A percentile compares a stretch with the other conserved stretches of the same genome.
Conservation (phyloP, 2,888 invertebrate genomes). For the Clusia tigrina region DNA sequence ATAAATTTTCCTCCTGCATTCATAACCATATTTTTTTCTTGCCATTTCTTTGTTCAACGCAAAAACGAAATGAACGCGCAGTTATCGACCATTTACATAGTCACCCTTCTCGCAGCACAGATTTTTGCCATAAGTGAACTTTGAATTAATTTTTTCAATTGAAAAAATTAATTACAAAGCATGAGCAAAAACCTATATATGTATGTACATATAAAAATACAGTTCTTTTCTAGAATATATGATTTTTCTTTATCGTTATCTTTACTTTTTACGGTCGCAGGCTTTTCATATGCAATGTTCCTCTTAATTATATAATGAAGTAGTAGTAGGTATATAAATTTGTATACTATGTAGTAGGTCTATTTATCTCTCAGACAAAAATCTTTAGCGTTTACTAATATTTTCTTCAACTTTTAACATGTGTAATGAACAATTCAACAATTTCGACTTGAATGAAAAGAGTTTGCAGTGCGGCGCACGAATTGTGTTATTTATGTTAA, state of each 20-base stretch:
- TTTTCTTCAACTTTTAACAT: slow-evolving; percentile 50
- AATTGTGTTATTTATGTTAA: not conserved
- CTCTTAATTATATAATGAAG: slow-evolving; percentile 41
- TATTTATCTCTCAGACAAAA: slow-evolving; percentile 22
- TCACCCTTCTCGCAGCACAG: not conserved
- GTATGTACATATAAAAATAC: not conserved
- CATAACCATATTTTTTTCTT: too few relatives aligned
- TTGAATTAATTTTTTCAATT: slow-evolving; percentile 9
- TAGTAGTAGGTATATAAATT: slow-evolving; percentile 45
- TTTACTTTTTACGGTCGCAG: slow-evolving; percentile 7
- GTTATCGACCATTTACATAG: not conserved
- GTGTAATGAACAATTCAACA: slow-evolving; percentile 60
- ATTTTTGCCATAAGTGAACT: not conserved
- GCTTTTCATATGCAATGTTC: slow-evolving; percentile 23
- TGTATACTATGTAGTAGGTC: slow-evolving; percentile 44
- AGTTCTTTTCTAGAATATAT: slow-evolving; percentile 36
- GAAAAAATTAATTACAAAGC: not conserved
- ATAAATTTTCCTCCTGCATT: not conserved
- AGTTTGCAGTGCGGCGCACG: not conserved
- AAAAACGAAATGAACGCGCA: not conserved
- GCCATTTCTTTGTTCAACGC: not conserved
- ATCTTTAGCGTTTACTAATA: slow-evolving; percentile 18
- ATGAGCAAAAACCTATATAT: not conserved
- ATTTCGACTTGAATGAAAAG: slow-evolving; percentile 60
- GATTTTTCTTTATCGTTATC: slow-evolving; percentile 39